Evolutionary conservation across 2,888 invertebrate genomes (phyloP).

Genomic region (Idaea aversata): DNA sequence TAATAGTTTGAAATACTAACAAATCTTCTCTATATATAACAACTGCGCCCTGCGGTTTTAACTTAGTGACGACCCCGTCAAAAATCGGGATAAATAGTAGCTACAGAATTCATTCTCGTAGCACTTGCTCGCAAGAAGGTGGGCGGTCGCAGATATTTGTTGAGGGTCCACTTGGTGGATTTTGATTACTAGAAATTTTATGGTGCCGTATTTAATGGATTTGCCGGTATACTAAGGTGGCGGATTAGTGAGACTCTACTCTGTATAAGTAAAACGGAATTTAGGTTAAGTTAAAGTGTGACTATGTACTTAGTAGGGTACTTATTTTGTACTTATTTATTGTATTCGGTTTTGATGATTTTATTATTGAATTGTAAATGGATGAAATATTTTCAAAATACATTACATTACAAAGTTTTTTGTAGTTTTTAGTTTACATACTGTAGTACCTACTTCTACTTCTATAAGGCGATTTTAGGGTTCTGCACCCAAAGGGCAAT

Average conservation of each 20-base stretch:
- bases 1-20: no score
- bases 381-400: not conserved
- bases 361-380: slow-evolving; percentile 28
- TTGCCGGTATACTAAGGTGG: not conserved
- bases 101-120: no score
- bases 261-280: not conserved
- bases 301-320: slow-evolving; percentile 52
- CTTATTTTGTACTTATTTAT: slow-evolving; percentile 73
- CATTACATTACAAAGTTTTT: not conserved
- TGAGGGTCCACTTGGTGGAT: no score
- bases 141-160: no score
- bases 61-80: no score
- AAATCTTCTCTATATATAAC: no score
- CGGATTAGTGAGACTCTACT: not conserved
- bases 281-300: slow-evolving; percentile 52
- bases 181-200: not conserved
- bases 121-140: no score
- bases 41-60: no score
- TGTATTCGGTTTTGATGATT: slow-evolving; percentile 52
- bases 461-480: not conserved
- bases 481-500: no score
- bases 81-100: no score
- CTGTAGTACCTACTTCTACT: slow-evolving; percentile 8
- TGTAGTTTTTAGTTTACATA: not conserved
- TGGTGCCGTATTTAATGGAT: not conserved